Base-by-base conservation (phyloP, 2,888 invertebrate species). In the Enchytraeus crypticus region DNA sequence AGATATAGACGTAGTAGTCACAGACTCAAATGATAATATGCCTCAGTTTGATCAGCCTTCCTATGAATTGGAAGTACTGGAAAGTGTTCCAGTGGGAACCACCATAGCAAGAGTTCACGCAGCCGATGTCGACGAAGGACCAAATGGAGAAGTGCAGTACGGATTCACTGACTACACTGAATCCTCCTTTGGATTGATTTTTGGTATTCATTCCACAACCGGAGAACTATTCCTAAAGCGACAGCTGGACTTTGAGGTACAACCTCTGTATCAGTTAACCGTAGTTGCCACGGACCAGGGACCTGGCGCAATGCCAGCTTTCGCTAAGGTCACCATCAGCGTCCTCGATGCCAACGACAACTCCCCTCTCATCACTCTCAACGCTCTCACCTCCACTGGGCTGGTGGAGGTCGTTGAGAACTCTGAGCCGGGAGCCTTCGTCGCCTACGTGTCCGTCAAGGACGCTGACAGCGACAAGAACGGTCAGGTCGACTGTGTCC, bases 91-190 rank as follows among this genome's bases (percentile, higher is more conserved):
- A 72, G 88, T 93, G 2, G 82, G 90, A 14, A 84, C 85, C 62
- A 87, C 92, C 0, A 80, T 59, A 27, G 29, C 51, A 5, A 53
- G 32, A 18, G 53, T 59, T n/a, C 23, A 84, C 61, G 93, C 93
- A 3, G 51, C 63, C 63, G 96, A 96, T 80, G 85, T 86, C 67
- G 96, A 97, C 79, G 85, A 87, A 69, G 92, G 92, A 1, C 84
- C 87, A 64, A 96, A 96, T 80, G 88, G 92, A 55, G 85, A 89
- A 38, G 85, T 96, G 63, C 87, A 27, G 23, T 69, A 68, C 56
- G 43, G 57, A 21, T 60, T 69, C 30, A 45, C 53, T 5, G n/a
- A 32, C 4, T 38, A 53, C 26, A 66, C 64, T 2, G 33, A 58
- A 34, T 29, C 45, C 14, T 43, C 45, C 4, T 60, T 54, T 33